A percentile compares a stretch with the other conserved stretches of the same genome.
Evolutionary conservation across 2,797 vertebrate species (phyloP).

Genomic region (Peromyscus melanophrys): DNA sequence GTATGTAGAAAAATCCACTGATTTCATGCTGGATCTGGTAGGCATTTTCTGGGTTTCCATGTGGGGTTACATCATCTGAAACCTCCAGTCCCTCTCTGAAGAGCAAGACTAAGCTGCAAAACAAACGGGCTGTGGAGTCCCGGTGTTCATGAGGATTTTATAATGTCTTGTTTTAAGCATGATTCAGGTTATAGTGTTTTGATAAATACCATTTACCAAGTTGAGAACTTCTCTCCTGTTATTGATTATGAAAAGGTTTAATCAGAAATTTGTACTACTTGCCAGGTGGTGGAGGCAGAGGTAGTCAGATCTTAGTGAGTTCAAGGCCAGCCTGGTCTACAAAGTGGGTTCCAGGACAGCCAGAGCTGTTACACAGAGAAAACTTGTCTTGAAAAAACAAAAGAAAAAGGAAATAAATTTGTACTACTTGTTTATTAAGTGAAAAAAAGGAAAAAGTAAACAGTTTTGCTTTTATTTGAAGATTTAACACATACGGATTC

Average conservation of each 20-base stretch:
- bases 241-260: background rate
- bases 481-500: background rate
- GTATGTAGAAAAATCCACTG: background rate
- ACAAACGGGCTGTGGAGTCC: background rate
- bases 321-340: background rate
- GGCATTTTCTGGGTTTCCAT: background rate
- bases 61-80: background rate
- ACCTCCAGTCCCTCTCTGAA: background rate
- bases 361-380: background rate
- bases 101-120: background rate
- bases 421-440: background rate
- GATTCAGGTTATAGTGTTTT: background rate
- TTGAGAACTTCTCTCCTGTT: background rate
- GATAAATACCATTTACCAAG: background rate
- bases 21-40: background rate
- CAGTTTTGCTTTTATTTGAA: background rate
- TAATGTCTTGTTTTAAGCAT: background rate
- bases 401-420: background rate
- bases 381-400: background rate
- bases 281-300: too few species aligned
- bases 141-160: background rate
- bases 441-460: background rate
- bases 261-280: background rate
- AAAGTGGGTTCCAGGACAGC: background rate
- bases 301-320: too few species aligned